These are phyloP conservation scores for Sebastes minor DNA, from an alignment of 2,797 vertebrate genomes.

Conservation along the genomic window DNA sequence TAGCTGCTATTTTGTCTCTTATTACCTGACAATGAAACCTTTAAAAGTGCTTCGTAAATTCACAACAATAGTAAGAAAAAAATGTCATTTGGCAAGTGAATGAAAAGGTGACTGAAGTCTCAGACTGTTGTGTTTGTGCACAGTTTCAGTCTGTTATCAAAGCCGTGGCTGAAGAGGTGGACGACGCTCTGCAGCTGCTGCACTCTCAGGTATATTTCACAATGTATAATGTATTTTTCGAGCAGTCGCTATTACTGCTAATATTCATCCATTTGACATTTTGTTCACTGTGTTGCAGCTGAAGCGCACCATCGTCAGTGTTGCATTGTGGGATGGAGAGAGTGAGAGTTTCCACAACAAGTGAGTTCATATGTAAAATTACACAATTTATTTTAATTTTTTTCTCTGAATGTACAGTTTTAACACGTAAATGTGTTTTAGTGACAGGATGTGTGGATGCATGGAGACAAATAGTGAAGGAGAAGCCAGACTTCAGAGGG, in stretches of 20 bases:
- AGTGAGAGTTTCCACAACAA: slow-evolving; percentile 9
- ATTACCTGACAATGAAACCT: no score
- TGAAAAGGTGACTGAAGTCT: not conserved
- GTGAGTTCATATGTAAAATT: slow-evolving; percentile 16
- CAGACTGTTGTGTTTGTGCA: slow-evolving; percentile 12
- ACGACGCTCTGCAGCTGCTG: slow-evolving; percentile 64
- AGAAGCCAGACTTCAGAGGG: slow-evolving; percentile 60
- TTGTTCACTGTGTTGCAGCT: slow-evolving; percentile 50
- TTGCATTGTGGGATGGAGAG: slow-evolving; percentile 75
- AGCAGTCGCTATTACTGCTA: not conserved
- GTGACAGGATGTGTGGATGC: slow-evolving; percentile 62
- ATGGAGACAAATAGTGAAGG: slow-evolving; percentile 25
- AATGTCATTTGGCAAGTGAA: not conserved
- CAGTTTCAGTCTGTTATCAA: slow-evolving; percentile 52
- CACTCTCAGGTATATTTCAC: slow-evolving; percentile 62
- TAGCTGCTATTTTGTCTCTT: not conserved
- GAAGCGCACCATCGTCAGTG: slow-evolving; percentile 68
- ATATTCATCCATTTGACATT: not conserved
- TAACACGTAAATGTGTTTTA: not conserved
- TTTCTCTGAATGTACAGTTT: not conserved
- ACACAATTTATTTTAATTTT: no score
- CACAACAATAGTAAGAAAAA: not conserved
- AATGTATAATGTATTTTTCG: not conserved
- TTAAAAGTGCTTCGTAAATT: not conserved
- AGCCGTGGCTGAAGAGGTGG: slow-evolving; percentile 54